Evolutionary conservation across 2,888 invertebrate genomes (phyloP).

Genomic region (Ashinkailepas kermadecensis): DNA sequence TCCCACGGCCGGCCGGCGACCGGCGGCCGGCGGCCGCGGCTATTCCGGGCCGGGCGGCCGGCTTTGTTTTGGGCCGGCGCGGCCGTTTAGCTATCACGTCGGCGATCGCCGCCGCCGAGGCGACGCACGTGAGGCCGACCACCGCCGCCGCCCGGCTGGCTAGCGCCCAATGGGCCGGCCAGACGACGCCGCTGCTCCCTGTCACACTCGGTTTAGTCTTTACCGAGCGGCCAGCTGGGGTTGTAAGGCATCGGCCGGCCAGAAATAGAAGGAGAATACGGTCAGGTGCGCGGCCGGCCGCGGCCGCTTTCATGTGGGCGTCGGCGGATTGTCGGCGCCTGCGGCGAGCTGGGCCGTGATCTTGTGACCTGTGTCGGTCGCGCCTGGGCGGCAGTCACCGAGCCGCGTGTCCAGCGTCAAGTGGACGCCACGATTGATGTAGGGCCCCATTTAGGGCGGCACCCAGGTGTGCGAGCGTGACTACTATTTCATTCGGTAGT

Average conservation of each 20-base stretch:
- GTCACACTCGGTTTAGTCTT: slow-evolving; percentile 4
- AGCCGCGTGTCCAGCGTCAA: too few relatives aligned
- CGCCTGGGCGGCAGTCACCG: background rate
- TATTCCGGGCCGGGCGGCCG: too few relatives aligned
- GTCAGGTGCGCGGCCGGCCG: background rate
- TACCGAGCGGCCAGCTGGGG: slow-evolving; percentile 5
- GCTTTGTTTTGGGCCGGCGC: too few relatives aligned
- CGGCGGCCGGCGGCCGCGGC: too few relatives aligned
- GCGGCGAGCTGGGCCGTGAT: background rate
- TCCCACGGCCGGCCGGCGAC: too few relatives aligned
- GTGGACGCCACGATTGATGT: too few relatives aligned
- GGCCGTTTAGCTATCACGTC: too few relatives aligned
- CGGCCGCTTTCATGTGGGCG: background rate
- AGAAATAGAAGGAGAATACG: slow-evolving; percentile 15
- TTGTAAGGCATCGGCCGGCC: background rate
- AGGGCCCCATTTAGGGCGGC: too few relatives aligned
- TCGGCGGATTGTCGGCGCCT: background rate
- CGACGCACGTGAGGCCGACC: too few relatives aligned
- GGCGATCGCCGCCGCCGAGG: too few relatives aligned
- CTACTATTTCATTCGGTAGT: too few relatives aligned
- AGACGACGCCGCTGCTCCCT: background rate
- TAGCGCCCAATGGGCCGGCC: background rate
- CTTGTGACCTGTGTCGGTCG: background rate
- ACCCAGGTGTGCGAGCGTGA: too few relatives aligned
- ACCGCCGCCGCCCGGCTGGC: background rate